Evolutionary conservation across 1,140 invertebrate genomes (phyloP), one percentile per base, ranked within the genome.

Genomic region (Zophobas atratus): DNA sequence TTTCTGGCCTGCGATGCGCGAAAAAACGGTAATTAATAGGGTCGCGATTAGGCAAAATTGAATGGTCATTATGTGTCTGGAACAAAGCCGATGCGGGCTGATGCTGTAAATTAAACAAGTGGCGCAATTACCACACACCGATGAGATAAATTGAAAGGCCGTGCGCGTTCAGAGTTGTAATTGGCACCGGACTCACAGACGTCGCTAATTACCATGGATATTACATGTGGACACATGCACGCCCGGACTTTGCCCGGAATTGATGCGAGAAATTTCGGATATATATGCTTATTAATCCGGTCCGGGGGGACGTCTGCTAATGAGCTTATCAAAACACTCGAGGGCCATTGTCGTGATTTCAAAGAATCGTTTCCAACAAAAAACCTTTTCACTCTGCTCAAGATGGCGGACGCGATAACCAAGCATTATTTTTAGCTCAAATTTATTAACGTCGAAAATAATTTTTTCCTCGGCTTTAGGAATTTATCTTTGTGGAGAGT

Each of bases 71-170:
- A 78, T 78, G 49, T 72, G 73, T 70, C 57, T 60, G 70, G 55
- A 80, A 78, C 67, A 78, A 78, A 80, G 63, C 67, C 77, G 71
- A 80, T 78, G 63, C 76, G 72, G 72, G 79, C 38, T 74, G 63
- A 75, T 77, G 79, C 72, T 81, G 79, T 77, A 79, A 83, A 83
- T 83, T 83, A 81, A 83, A 83, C 82, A 81, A 83, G 79, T 83
- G 77, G 77, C 76, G 77, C 76, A 81, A 82, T 82, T 82, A 82
- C 77, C 72, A 67, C 75, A 57, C 70, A 56, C 48, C 77, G 78
- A 80, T 81, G 82, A 79, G 79, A 82, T 81, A 82, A 82, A 83
- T 82, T 80, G 82, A 82, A 81, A 83, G 78, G 79, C 73, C 70
- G 76, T 46, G 63, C 77, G 79, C 76, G 77, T 79, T 38, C 71